Conservation (phyloP, 2,888 invertebrate species). For the Noctuana brunneofusca region DNA sequence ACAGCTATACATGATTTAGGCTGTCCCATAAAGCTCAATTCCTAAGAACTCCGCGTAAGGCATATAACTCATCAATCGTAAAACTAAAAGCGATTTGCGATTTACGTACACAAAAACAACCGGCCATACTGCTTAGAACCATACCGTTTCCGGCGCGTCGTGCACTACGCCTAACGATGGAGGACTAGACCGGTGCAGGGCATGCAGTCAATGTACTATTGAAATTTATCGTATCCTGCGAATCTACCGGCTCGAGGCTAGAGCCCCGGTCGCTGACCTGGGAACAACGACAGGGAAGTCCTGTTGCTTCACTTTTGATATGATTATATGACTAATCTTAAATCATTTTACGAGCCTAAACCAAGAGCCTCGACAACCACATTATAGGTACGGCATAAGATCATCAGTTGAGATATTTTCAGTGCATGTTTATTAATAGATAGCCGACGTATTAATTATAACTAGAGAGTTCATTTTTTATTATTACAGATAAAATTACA, state of each 20-base stretch:
- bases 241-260: slow-evolving; percentile 71
- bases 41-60: neutral
- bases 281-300: slow-evolving; percentile 65
- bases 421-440: no score
- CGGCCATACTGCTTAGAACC: slow-evolving; percentile 25
- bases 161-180: slow-evolving; percentile 47
- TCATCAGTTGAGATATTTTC: no score
- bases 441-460: no score
- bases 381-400: no score
- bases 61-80: neutral
- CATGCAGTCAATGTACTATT: slow-evolving; percentile 76
- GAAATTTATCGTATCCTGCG: slow-evolving; percentile 80
- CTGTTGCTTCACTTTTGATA: slow-evolving; percentile 11
- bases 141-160: slow-evolving; percentile 34
- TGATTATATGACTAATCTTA: slow-evolving; percentile 57
- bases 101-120: neutral
- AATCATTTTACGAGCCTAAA: no score
- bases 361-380: no score
- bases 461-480: no score
- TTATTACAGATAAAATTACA: no score
- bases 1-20: neutral
- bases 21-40: neutral
- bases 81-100: neutral
- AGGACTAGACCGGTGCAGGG: slow-evolving; percentile 49
- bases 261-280: slow-evolving; percentile 69